A percentile compares a stretch with the other conserved stretches of the same genome.
phyloP scores from a whole-genome alignment of 1,140 invertebrate species.

The Glossosoma conforme region DNA sequence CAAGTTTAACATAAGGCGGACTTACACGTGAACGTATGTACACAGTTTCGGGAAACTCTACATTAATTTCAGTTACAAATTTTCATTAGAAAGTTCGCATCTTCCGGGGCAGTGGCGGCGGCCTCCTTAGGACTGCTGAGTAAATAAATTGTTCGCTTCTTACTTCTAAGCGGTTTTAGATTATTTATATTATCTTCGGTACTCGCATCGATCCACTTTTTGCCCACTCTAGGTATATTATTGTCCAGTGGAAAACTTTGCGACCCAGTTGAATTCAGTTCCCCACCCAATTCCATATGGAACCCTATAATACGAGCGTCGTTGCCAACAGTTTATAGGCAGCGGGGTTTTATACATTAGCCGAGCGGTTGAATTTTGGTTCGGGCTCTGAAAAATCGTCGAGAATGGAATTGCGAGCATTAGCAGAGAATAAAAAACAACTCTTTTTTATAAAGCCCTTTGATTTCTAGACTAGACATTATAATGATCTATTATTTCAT shows the following conservation, averaged over 20 bases:
- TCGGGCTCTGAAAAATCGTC: too few relatives aligned
- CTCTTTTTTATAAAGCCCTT: too few relatives aligned
- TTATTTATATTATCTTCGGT: constrained; percentile 3
- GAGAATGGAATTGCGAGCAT: too few relatives aligned
- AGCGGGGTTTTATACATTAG: too few relatives aligned
- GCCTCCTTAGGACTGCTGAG: constrained; percentile 5
- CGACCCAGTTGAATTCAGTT: background rate
- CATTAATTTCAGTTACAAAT: constrained; percentile 17
- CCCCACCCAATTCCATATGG: too few relatives aligned
- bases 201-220: background rate
- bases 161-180: constrained; percentile 5
- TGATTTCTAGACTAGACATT: too few relatives aligned
- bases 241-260: background rate
- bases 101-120: background rate
- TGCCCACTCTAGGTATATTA: background rate
- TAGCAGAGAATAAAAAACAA: too few relatives aligned
- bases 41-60: constrained; percentile 6
- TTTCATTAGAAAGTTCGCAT: constrained; percentile 9
- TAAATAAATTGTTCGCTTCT: constrained; percentile 14
- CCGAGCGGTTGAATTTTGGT: too few relatives aligned
- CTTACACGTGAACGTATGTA: too few relatives aligned
- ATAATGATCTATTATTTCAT: too few relatives aligned
- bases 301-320: too few relatives aligned
- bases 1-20: constrained; percentile 2
- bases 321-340: too few relatives aligned